A percentile compares a stretch with the other conserved stretches of the same genome.
These are phyloP conservation scores for Platycercus adscitus DNA, from an alignment of 2,113 vertebrate genomes.

Conservation along the genomic window DNA sequence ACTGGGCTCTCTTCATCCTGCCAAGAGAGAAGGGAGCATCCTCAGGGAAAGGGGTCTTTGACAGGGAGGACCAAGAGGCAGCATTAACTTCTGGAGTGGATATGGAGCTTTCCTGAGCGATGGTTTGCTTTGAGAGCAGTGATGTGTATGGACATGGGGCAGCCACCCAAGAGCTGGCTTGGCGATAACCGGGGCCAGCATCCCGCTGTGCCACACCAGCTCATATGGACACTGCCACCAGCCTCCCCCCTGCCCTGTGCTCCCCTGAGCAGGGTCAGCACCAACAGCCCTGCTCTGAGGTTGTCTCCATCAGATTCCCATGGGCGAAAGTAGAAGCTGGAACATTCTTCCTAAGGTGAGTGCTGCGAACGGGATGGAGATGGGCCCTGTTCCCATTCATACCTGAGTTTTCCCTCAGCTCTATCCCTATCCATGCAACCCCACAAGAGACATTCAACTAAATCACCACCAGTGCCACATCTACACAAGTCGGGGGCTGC, in stretches of 20 bases:
- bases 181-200: background rate
- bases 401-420: background rate
- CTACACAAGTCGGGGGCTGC: background rate
- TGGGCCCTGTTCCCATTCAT: background rate
- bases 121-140: conserved; percentile 41
- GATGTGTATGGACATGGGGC: conserved; percentile 1
- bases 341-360: background rate
- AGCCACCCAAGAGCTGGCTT: background rate
- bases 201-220: background rate
- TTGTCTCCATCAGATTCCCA: background rate
- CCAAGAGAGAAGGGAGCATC: conserved; percentile 34
- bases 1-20: conserved; percentile 96
- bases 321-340: background rate
- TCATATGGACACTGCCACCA: background rate
- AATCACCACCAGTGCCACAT: background rate
- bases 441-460: background rate
- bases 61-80: background rate
- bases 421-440: background rate
- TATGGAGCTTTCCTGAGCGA: conserved; percentile 6
- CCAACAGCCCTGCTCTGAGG: background rate
- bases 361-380: background rate
- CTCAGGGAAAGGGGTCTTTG: background rate
- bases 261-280: background rate
- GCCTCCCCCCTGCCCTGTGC: background rate
- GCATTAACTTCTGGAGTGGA: conserved; percentile 11